Evolutionary conservation across 2,113 vertebrate genomes (phyloP).

Genomic region (Poeciliopsis turrubarensis): DNA sequence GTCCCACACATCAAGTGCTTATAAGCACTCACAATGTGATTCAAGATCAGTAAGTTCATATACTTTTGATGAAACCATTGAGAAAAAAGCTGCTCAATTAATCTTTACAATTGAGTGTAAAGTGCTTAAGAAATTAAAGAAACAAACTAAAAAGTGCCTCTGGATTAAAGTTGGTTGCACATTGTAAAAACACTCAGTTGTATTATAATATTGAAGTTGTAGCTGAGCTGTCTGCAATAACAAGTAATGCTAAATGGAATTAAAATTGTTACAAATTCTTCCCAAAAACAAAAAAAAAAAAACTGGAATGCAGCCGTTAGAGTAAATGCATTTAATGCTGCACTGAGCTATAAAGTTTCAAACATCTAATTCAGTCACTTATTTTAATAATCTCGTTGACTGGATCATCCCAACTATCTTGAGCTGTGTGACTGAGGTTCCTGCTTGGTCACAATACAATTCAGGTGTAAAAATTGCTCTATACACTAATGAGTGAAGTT

Average conservation of each 20-base stretch:
- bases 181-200: too few species aligned
- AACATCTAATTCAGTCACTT: not conserved
- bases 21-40: not conserved
- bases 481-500: not conserved
- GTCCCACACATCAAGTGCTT: slow-evolving; percentile 11
- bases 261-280: not conserved
- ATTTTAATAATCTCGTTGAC: not conserved
- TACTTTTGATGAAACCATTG: not conserved
- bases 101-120: not conserved
- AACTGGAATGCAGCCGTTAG: not conserved
- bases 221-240: not conserved
- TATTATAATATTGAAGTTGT: not conserved
- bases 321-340: not conserved
- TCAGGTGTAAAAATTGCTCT: not conserved
- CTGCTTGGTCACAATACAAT: not conserved
- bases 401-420: not conserved
- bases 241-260: not conserved
- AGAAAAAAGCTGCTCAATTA: not conserved
- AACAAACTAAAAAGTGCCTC: not conserved
- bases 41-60: not conserved
- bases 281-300: not conserved
- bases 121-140: not conserved
- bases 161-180: not conserved
- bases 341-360: not conserved
- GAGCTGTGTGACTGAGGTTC: not conserved